These are phyloP conservation scores for Sesamia inferens DNA, from an alignment of 2,888 invertebrate species.

Conservation along the genomic window DNA sequence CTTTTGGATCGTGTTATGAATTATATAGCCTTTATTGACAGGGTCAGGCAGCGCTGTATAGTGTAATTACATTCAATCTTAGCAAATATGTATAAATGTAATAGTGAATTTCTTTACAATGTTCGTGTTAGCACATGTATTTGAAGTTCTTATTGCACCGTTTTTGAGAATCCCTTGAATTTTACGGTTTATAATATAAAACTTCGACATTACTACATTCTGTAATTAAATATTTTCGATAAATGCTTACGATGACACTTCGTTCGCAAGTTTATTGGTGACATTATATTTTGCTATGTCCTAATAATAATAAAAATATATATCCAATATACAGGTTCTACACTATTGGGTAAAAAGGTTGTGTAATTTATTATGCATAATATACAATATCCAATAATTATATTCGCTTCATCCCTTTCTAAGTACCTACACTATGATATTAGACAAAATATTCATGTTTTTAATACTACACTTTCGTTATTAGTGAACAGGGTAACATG, in stretches of 20 bases:
- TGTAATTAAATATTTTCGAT: slow-evolving; percentile 67
- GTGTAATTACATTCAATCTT: slow-evolving; percentile 84
- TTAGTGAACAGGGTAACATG: slow-evolving; percentile 81
- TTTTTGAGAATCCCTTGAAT: slow-evolving; percentile 76
- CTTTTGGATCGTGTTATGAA: slow-evolving; percentile 64
- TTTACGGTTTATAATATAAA: slow-evolving; percentile 72
- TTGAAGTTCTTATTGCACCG: slow-evolving; percentile 80
- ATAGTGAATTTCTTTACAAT: slow-evolving; percentile 81
- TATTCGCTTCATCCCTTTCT: slow-evolving; percentile 76
- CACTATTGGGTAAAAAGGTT: slow-evolving; percentile 87
- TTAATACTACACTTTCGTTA: slow-evolving; percentile 67
- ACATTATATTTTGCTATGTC: slow-evolving; percentile 76
- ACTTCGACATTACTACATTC: slow-evolving; percentile 63
- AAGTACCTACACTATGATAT: slow-evolving; percentile 69
- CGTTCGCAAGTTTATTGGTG: slow-evolving; percentile 60
- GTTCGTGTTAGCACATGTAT: slow-evolving; percentile 85
- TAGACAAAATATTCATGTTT: slow-evolving; percentile 66
- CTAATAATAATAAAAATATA: slow-evolving; percentile 70
- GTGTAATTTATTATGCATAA: slow-evolving; percentile 87
- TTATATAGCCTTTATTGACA: slow-evolving; percentile 87
- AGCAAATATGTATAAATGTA: slow-evolving; percentile 84
- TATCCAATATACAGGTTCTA: slow-evolving; percentile 78
- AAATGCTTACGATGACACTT: slow-evolving; percentile 62
- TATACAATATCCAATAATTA: slow-evolving; percentile 82
- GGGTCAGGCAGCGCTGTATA: slow-evolving; percentile 87